Conservation (phyloP, 2,797 vertebrate genomes). For the Notamacropus eugenii region DNA sequence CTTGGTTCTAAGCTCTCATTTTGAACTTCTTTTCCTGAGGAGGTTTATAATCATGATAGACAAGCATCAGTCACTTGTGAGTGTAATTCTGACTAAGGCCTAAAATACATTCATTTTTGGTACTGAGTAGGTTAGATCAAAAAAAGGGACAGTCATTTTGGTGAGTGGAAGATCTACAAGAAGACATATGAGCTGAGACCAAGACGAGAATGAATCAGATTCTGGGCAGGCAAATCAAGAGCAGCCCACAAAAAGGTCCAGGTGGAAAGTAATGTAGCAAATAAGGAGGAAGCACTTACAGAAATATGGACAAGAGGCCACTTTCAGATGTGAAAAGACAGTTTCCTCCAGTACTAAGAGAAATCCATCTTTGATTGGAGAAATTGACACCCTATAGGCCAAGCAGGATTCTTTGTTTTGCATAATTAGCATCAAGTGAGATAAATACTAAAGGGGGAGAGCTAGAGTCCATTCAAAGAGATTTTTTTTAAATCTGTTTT, state of each 20-base stretch:
- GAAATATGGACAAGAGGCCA: background rate
- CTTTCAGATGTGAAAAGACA: background rate
- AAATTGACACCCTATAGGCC: background rate
- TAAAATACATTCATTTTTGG: background rate
- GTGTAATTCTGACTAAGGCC: background rate
- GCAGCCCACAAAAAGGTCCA: background rate
- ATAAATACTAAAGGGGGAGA: background rate
- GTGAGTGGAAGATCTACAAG: background rate
- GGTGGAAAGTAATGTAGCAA: background rate
- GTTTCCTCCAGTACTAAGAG: background rate
- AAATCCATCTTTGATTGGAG: background rate
- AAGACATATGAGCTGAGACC: background rate
- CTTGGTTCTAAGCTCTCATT: background rate
- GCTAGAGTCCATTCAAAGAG: background rate
- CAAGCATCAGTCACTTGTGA: background rate
- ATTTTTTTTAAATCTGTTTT: background rate
- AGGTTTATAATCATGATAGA: background rate
- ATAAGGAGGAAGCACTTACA: background rate
- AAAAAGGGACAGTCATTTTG: background rate
- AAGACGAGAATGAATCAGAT: background rate
- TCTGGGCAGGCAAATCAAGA: background rate
- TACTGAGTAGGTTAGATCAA: background rate
- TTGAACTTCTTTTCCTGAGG: background rate
- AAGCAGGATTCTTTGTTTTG: background rate
- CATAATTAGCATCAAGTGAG: background rate